phyloP scores from a whole-genome alignment of 1,140 invertebrate species.

The Drosophila rhopaloa region DNA sequence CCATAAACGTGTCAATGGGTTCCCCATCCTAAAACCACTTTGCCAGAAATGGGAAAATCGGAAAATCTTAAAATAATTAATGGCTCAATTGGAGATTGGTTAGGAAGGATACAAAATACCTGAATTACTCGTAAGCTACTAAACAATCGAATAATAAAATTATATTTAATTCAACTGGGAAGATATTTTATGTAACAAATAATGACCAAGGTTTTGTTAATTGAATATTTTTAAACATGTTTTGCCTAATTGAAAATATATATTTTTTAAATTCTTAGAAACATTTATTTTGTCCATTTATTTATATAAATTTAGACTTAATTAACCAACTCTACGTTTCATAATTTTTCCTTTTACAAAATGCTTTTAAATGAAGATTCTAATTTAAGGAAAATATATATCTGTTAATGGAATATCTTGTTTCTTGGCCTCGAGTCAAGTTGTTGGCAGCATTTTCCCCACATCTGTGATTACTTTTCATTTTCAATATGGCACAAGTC shows the following conservation, averaged over 20 bases:
- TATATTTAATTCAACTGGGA: too few relatives aligned
- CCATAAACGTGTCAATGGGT: slow-evolving; percentile 36
- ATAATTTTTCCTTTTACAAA: neutral
- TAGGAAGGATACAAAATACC: neutral
- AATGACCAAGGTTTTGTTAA: too few relatives aligned
- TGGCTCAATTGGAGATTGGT: slow-evolving; percentile 4
- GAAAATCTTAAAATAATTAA: slow-evolving; percentile 7
- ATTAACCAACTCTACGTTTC: neutral
- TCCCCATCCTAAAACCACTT: slow-evolving; percentile 9
- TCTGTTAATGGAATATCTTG: slow-evolving; percentile 23
- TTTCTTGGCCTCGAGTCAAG: slow-evolving; percentile 39
- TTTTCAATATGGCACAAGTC: slow-evolving; percentile 38
- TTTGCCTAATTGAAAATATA: too few relatives aligned
- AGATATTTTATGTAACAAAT: too few relatives aligned
- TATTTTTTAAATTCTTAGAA: too few relatives aligned
- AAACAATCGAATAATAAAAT: too few relatives aligned
- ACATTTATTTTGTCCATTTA: too few relatives aligned
- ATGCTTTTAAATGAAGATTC: neutral
- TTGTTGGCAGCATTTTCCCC: slow-evolving; percentile 1
- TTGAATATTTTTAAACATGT: too few relatives aligned
- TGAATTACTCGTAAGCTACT: too few relatives aligned
- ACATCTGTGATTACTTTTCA: slow-evolving; percentile 38
- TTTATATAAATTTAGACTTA: too few relatives aligned
- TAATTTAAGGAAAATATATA: slow-evolving; percentile 4
- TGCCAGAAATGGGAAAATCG: slow-evolving; percentile 20